Evolutionary conservation across 2,113 vertebrate species (phyloP), one percentile per base, ranked within the genome.

Genomic region (Perca schrenkii): DNA sequence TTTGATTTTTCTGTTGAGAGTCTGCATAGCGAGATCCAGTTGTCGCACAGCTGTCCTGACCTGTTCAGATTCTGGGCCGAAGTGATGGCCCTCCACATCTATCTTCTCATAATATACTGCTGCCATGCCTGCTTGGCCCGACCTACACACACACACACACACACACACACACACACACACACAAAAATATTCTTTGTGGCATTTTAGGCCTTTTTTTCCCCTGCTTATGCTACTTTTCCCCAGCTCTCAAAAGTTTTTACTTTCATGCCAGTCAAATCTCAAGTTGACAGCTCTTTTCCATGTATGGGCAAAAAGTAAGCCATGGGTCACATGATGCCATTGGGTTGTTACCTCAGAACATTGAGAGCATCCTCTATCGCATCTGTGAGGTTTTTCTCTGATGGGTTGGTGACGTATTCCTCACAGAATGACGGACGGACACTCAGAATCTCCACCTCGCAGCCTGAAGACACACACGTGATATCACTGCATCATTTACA

Each of bases 41-140:
- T 93, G 91, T 76, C 43, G 92, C 75, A 98, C 84, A 46, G 97
- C 97, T 0, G 88, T 80, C 77, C 93, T 94, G 58, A 97, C 89
- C 92, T 99, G 94, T 4, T 80, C 82, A 1, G 98, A 99, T 0
- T 73, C 93, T 10, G 98, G 98, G 4, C 98, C 98, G 0, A 96
- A 94, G 86, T 98, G 97, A 86, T 99, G 98, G 0, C 98, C 98
- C 90, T 98, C 96, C 69, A 98, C 96, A 0, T 99, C 98, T 0
- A 99, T 95, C 47, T 96, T 97, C 92, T 99, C 98, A 0, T 98
- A 96, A 91, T 99, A 99, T 34, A 99, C 94, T 0, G 96, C 97
- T 0, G 96, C 97, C 96, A 99, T 96, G 74, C 96, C 94, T 0
- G 96, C 96, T 0, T 92, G 86, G 64, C 94, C 94, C 34, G 86